Percentiles rank a stretch among this genome's conserved stretches.
Evolutionary conservation across 2,797 vertebrate species (phyloP).

Genomic region (Oreortyx pictus): DNA sequence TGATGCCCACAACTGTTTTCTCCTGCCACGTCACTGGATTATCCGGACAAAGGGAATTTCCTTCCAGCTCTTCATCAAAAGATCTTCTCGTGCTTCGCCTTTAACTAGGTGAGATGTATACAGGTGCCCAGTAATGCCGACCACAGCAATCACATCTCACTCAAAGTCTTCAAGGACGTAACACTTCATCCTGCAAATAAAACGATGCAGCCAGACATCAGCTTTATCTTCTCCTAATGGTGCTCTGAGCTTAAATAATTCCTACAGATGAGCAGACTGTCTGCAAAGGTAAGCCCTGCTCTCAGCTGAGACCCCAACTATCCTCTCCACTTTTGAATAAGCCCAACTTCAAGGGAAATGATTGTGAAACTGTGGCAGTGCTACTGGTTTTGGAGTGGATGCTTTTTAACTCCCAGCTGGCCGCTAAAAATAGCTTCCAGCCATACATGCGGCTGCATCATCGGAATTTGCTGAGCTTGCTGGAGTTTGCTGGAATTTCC

Average conservation of each 20-base stretch:
- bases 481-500: not conserved
- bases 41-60: not conserved
- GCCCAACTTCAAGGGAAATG: not conserved
- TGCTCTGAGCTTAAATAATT: not conserved
- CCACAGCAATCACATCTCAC: not conserved
- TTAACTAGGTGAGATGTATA: no score
- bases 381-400: not conserved
- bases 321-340: not conserved
- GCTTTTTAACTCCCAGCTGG: no score
- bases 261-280: not conserved
- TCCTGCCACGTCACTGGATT: not conserved
- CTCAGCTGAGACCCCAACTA: not conserved
- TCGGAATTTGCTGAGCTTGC: not conserved
- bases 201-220: not conserved
- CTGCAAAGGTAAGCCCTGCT: not conserved
- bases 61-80: not conserved
- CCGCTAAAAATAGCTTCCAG: not conserved
- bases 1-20: no score
- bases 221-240: not conserved
- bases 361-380: not conserved
- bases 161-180: not conserved
- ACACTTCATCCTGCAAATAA: not conserved
- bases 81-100: no score
- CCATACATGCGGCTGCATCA: no score
- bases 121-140: no score